Conservation (phyloP, 92 coral and sea anemone genomes). For the Desmophyllum pertusum region DNA sequence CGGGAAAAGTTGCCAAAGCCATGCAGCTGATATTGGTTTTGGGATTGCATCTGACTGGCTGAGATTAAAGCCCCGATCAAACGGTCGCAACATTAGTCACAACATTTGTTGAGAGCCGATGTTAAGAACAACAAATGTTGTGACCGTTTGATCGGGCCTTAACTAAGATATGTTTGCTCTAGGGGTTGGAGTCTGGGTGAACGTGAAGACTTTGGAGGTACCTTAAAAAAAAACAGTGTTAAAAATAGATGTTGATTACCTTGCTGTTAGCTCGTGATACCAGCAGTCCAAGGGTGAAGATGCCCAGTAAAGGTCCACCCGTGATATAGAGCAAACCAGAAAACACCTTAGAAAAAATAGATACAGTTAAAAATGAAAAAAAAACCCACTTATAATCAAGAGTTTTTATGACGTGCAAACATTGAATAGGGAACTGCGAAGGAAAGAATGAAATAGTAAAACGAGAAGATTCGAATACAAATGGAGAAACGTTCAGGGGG, state of each 20-base stretch:
- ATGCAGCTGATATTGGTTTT: background rate
- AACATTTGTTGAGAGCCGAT: no score
- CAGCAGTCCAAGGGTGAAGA: slow-evolving; percentile 60
- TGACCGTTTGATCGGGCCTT: no score
- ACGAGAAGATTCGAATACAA: no score
- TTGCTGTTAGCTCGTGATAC: slow-evolving; percentile 63
- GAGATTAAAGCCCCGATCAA: no score
- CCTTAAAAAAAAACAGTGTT: background rate
- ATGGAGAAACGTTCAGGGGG: no score
- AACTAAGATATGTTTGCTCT: no score
- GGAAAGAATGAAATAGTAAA: no score
- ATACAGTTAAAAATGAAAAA: background rate
- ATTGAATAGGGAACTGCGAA: background rate
- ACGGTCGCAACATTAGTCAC: no score
- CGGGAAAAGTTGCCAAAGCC: background rate
- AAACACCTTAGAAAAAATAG: slow-evolving; percentile 44
- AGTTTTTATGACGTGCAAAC: no score
- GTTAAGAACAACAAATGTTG: no score
- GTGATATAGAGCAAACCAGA: slow-evolving; percentile 52
- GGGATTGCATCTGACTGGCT: no score
- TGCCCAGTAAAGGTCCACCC: slow-evolving; percentile 63
- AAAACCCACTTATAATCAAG: background rate
- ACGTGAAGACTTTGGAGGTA: background rate
- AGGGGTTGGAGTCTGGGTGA: background rate
- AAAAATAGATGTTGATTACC: slow-evolving; percentile 21